Base-by-base conservation (phyloP, 2,888 invertebrate species). In the Corbicula japonica region DNA sequence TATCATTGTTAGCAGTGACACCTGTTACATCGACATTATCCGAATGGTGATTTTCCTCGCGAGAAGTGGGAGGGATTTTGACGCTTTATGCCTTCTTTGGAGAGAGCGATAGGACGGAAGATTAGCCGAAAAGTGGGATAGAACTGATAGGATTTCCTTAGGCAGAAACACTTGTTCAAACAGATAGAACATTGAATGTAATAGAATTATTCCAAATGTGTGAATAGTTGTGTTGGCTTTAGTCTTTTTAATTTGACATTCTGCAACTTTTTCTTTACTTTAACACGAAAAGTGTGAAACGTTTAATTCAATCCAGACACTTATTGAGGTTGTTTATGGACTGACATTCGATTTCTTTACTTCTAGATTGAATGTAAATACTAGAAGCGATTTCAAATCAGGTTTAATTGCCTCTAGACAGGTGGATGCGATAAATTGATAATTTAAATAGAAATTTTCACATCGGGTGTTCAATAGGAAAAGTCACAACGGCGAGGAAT, bases 91-190 rank as follows among this genome's bases (percentile, higher is more conserved):
- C 65, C 15, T 34, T 38, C 38, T 35, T 8, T 35, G 34, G 41
- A 34, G 34, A 12, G 48, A 48, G 34, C 63, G 4, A 34, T 48
- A 54, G 52, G 65, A 32, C 26, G 30, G 52, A 30, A 4, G 38
- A 38, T 52, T 66, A 46, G 41, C 41, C 41, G 4, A 54, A 38
- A 66, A 54, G 38, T 18, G 54, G 5, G 41, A 35, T 65, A 30
- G 35, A 30, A 28, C 52, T 48, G 48, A 23, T 26, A 34, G 12
- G 18, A 38, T 60, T 38, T 1, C 60, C 26, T n/a, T 15, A 23
- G 41, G 41, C 41, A 54, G 70, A 56, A 70, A 34, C 65, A 66
- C 71, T 71, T 76, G 71, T 76, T 50, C 63, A 48, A 66, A 75
- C 68, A 69, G 26, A 54, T 50, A 32, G 46, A 21, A 52, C 50